Evolutionary conservation across 1,140 invertebrate genomes (phyloP), one percentile per base, ranked within the genome.

Genomic region (Papilio dardanus): DNA sequence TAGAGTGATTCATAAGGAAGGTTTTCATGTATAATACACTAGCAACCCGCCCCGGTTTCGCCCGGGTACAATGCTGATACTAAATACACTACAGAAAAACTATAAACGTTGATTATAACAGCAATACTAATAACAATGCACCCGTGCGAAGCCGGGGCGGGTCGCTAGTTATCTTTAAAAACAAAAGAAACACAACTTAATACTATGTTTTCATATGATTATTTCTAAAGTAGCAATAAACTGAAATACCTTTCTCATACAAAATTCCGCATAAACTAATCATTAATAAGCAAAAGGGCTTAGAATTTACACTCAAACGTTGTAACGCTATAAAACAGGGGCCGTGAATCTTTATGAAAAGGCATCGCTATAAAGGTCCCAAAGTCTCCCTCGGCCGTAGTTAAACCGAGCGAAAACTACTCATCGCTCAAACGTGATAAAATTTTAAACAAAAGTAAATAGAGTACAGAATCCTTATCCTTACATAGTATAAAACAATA

Each of bases 361-460:
- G 24, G 24, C 24, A 12, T 62, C 54, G 54, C 12, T 14, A 62
- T 62, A 62, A 62, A 62, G 54, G 14, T 28, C 21, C 54, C 54
- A 24, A 28, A 24, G 24, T 28, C 3, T 62, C 54, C 54, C 24
- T 12, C 12, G 54, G 54, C 24, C 54, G 24, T 2, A 28, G 24
- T 62, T 62, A 62, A 58, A 62, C 54, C 24, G 21, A 62, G 54
- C 24, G 54, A 62, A 62, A 62, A 28, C 54, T 62, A 62, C 54
- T 28, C 54, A 62, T 62, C 54, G 24, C 30, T 62, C 24, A 14
- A 28, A 62, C 54, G 54, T 28, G 54, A 62, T 62, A 28, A 28
- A 62, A 62, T 28, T 62, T 62, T 62, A 4, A 62, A 62, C 6
- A 62, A 24, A 24, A 28, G 54, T 62, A 62, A 62, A 62, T 62